These are phyloP conservation scores for Pluvianellus socialis DNA, from an alignment of 2,113 vertebrate genomes.

Conservation along the genomic window DNA sequence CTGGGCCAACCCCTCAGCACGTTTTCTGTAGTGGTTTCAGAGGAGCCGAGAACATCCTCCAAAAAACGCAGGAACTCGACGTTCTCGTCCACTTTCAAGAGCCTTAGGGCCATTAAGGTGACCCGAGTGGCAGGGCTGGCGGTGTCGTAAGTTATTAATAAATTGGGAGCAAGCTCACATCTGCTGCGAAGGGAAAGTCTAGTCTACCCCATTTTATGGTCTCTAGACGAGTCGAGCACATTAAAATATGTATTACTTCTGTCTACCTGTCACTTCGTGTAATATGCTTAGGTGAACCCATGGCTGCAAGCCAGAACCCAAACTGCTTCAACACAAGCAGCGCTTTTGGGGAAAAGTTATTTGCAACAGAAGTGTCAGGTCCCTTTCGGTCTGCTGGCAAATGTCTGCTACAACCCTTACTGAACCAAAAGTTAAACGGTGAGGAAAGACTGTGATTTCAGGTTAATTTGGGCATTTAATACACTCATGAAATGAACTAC, in stretches of 20 bases:
- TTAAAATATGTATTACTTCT: slow-evolving; percentile 33
- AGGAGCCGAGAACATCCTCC: not conserved
- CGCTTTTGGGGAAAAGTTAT: slow-evolving; percentile 37
- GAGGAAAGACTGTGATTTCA: not conserved
- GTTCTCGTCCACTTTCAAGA: not conserved
- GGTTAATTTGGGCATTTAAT: not conserved
- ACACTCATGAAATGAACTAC: not conserved
- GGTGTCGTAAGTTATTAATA: slow-evolving; percentile 56
- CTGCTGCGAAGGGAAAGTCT: slow-evolving; percentile 3
- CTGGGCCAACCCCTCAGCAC: not conserved
- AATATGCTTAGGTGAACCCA: slow-evolving; percentile 22
- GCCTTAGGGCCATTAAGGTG: not conserved
- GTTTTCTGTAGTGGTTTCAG: not conserved
- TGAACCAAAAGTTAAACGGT: not conserved
- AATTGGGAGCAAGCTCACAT: slow-evolving; percentile 14
- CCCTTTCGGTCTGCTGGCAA: slow-evolving; percentile 3
- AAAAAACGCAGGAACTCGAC: not conserved
- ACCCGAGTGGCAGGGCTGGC: not conserved
- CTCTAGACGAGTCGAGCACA: slow-evolving; percentile 21
- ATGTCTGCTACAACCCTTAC: not conserved
- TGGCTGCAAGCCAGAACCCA: slow-evolving; percentile 36
- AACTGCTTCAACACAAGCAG: slow-evolving; percentile 5
- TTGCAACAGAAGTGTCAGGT: not conserved
- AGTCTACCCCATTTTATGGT: not conserved
- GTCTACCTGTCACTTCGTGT: slow-evolving; percentile 52